Evolutionary conservation across 2,797 vertebrate genomes (phyloP), one percentile per base, ranked within the genome.

Genomic region (Myotis findleyi): DNA sequence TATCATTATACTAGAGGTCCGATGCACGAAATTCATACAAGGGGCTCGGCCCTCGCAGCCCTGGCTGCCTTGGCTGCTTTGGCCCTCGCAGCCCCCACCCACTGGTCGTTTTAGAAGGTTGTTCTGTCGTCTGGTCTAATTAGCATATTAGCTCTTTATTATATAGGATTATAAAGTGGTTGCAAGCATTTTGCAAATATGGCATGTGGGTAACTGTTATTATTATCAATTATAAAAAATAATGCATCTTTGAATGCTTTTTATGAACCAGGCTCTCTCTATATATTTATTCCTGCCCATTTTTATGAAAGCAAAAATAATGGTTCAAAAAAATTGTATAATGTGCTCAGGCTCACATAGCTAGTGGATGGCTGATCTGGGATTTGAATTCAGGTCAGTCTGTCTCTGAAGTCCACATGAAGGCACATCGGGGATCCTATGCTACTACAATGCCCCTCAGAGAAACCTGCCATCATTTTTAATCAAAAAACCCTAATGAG

Each of bases 351-450:
- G 53, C 30, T 89, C 73, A 51, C 0, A 0, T 8, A 76, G 69
- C 57, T 64, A n/a, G 20, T 23, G 55, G 79, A 53, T 23, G 51
- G 38, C 62, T n/a, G n/a, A 51, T 2, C 71, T 17, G 44, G 72
- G 33, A 91, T 91, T 94, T 89, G 87, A 94, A 91, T 94, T 76
- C 87, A 82, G 89, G 84, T 77, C 91, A 75, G 13, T 66, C 49
- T 77, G 25, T 47, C 82, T 91, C 91, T 85, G 13, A 89, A 82
- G 44, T 75, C 72, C 73, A 77, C 57, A 44, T 2, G 30, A 64
- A 87, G 62, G 21, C 41, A 27, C 49, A 14, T 55, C 27, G 27
- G 57, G 55, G 27, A 55, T 25, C 41, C 21, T 5, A 2, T 66
- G 59, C 51, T 36, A 84, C 16, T 20, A 27, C 30, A 69, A 83